These are phyloP conservation scores for Crossaster papposus DNA, from an alignment of 53 echinoderm and acorn worm species.

Conservation along the genomic window DNA sequence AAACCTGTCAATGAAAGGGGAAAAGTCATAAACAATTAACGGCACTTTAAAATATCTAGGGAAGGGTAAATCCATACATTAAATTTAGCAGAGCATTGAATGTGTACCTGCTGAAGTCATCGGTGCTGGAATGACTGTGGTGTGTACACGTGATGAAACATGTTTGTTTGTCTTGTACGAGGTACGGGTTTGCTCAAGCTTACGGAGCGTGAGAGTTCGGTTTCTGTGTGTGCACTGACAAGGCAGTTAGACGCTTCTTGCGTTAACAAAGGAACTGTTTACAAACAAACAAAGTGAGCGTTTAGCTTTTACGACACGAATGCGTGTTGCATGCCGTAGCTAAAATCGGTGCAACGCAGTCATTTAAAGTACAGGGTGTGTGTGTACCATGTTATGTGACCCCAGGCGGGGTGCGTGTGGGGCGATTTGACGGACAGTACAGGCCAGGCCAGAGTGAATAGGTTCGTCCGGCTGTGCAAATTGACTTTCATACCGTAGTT, in stretches of 20 bases:
- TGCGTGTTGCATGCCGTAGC: neutral
- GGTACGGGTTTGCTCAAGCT: constrained; percentile 9
- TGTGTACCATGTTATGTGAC: neutral
- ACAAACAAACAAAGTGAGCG: neutral
- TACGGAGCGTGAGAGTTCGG: neutral
- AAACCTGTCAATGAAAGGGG: neutral
- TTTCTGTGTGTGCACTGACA: neutral
- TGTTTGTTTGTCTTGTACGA: constrained; percentile 4
- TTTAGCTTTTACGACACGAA: neutral
- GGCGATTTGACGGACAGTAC: neutral
- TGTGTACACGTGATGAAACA: constrained; percentile 17
- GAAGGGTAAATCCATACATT: neutral
- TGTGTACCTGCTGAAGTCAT: neutral
- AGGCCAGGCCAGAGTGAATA: neutral
- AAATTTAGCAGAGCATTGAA: neutral
- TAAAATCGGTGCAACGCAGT: neutral
- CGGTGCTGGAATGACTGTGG: constrained; percentile 10
- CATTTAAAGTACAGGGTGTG: neutral
- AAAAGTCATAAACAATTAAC: neutral
- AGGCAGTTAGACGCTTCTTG: neutral
- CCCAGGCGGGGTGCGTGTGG: neutral
- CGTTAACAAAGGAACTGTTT: neutral
- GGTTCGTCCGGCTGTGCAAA: constrained; percentile 29
- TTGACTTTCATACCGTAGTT: constrained; percentile 17
- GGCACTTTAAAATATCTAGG: neutral